These are phyloP conservation scores for Caenorhabditis sp. DNA, from an alignment of 2,888 invertebrate species.

Conservation along the genomic window DNA sequence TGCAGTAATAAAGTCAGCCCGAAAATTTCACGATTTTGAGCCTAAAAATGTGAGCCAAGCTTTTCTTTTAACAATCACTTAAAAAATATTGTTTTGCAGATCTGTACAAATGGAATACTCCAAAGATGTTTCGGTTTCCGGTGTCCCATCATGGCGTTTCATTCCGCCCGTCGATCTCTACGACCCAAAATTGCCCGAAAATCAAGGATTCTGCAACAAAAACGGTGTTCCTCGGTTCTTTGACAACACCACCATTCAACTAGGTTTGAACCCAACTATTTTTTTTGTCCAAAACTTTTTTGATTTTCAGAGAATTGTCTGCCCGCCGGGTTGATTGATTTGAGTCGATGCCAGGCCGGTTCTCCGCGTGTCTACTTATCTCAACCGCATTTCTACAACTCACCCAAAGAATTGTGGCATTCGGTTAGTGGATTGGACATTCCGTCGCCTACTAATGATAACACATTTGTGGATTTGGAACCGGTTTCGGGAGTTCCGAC, in stretches of 20 bases:
- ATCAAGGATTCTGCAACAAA: slow-evolving; percentile 63
- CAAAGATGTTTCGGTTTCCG: slow-evolving; percentile 36
- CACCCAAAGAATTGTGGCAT: slow-evolving; percentile 55
- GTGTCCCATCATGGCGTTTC: slow-evolving; percentile 58
- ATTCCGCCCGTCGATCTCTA: slow-evolving; percentile 51
- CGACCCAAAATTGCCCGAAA: slow-evolving; percentile 53
- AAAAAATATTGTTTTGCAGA: not conserved
- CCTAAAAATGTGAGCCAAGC: too few relatives aligned
- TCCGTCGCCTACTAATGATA: slow-evolving; percentile 52
- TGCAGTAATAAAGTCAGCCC: too few relatives aligned
- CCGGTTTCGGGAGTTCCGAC: slow-evolving; percentile 63
- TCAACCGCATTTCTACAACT: slow-evolving; percentile 62
- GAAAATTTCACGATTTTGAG: too few relatives aligned
- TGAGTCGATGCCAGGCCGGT: slow-evolving; percentile 63
- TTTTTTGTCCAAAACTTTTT: not conserved
- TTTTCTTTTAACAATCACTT: not conserved
- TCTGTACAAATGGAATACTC: slow-evolving; percentile 50
- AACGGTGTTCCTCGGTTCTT: slow-evolving; percentile 58
- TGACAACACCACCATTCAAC: slow-evolving; percentile 58
- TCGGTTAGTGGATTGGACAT: slow-evolving; percentile 55
- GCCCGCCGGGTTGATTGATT: slow-evolving; percentile 65
- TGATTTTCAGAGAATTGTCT: slow-evolving; percentile 54
- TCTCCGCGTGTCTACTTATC: slow-evolving; percentile 64
- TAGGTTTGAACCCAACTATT: slow-evolving; percentile 25
- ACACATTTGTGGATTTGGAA: slow-evolving; percentile 63